Evolutionary conservation across 37 sponge, comb jelly and placozoan species (phyloP), one percentile per base, ranked within the genome.

Genomic region (Bolinopsis microptera): DNA sequence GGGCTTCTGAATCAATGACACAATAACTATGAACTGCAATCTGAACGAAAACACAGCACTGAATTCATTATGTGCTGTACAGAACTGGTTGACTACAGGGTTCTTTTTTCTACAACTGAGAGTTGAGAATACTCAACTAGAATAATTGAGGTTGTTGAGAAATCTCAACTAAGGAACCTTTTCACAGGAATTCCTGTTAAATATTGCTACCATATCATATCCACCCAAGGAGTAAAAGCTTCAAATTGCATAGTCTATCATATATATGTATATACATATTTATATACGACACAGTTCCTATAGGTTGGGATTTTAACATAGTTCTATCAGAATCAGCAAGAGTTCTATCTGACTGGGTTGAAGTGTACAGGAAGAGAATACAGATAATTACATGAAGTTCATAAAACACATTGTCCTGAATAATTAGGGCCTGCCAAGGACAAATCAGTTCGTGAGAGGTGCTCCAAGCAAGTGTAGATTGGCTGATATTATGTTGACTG

Each of bases 101-200:
- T 13, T 48, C 61, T 18, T 48, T 18, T 48, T 48, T 18, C 9
- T 48, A n/a, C n/a, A 48, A 48, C 13, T 13, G 61, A 13, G 2
- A 24, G 74, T 70, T 70, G 74, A 70, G 74, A 70, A 22, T 26
- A 28, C 74, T 70, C 74, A 70, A 70, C 74, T 70, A 3, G 21
- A 61, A 70, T 3, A 22, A 70, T 5, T 26, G 3, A 28, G 30
- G 25, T 3, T 70, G 74, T 70, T 22, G 74, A 70, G 74, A 70
- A 70, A 24, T 28, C 74, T 70, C 74, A 70, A 70, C 74, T 70
- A 24, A 3, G 3, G 3, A 5, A 26, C 74, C 74, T 70, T 70
- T 70, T 70, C 25, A 28, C 74, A 70, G 74, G 74, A 48, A 48
- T 48, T 13, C 61, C 61, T 48, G 61, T 48, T 48, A 18, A 13